Base-by-base conservation (phyloP, 2,113 vertebrate genomes). In the Pluvialis apricaria region DNA sequence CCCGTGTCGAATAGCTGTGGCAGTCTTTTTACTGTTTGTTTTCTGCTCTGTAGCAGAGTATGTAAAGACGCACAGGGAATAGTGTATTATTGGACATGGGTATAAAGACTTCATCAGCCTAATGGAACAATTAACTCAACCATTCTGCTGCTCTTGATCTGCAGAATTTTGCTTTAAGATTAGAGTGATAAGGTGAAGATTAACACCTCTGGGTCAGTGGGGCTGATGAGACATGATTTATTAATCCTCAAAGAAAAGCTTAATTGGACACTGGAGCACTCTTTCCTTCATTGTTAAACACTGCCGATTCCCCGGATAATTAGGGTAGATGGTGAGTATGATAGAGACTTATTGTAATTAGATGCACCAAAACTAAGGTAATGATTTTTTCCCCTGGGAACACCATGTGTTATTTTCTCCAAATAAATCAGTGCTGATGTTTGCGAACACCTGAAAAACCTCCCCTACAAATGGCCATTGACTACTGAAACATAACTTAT, bases 221-320 rank as follows among this genome's bases (percentile, higher is more conserved):
- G 71, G 84, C 90, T 98, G 97, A 98, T 96, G 96, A 97, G 94
- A 97, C 97, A 96, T 95, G 97, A 97, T 86, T 98, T 98, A 97
- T 97, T 97, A 98, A 98, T 98, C 97, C 96, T 94, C 93, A 92
- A 97, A 97, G 95, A 97, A 97, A 97, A 96, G 72, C 96, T 96
- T 98, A 98, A 98, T 98, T 98, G 97, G 97, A 96, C 97, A 94
- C 88, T 64, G 42, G 94, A 97, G 94, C 81, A 70, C 95, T 92
- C 61, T 86, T 95, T 97, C 79, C 96, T 97, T 96, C 96, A 96
- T 95, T 97, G 97, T 98, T 98, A 98, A 98, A 97, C 91, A 95
- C 75, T 79, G 88, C 49, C 84, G 80, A 76, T 86, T 96, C 96
- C 97, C 95, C 10, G 6, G 97, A 90, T 94, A 96, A 96, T 52